Evolutionary conservation across 2,888 invertebrate species (phyloP), one percentile per base, ranked within the genome.

Genomic region (Psylliodes chrysocephalus): DNA sequence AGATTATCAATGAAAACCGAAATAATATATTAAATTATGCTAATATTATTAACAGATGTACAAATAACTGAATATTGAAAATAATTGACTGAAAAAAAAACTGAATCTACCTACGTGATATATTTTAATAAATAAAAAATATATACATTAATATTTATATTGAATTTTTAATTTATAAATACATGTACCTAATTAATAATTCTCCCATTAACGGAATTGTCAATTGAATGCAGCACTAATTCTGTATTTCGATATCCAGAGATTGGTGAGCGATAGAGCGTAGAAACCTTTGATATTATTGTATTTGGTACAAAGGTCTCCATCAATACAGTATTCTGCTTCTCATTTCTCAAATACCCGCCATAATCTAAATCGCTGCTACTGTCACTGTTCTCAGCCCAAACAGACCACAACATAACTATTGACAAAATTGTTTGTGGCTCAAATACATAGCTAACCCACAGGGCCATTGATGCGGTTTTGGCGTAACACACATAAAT

Each of bases 241-340:
- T 73, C 73, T 42, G 68, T 70, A 75, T 75, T 74, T 74, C 69
- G 71, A 70, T 71, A 73, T 74, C 74, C 71, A 66, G 66, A 69
- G 68, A 64, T 62, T 69, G 63, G 67, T 65, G 67, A 69, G 73
- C 73, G 71, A 53, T 57, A 72, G 71, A 66, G 68, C 74, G 66
- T 71, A 70, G 71, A 72, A 75, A 71, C 75, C 76, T 74, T 73
- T 75, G 77, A 77, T 74, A 56, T 52, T 63, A 60, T 66, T 54
- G 56, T 47, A 57, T 63, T 22, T 66, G 57, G 44, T 66, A 56
- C 54, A 64, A 52, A 47, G 54, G 56, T 44, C 33, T 44, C 42
- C 38, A 25, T 54, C 44, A 54, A 55, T 17, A 51, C 60, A 33
- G 38, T 35, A 18, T 46, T 6, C 19, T 15, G 22, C 46, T 15